These are phyloP conservation scores for Rhagoletis zephyria DNA, from an alignment of 1,140 invertebrate genomes.

Conservation along the genomic window DNA sequence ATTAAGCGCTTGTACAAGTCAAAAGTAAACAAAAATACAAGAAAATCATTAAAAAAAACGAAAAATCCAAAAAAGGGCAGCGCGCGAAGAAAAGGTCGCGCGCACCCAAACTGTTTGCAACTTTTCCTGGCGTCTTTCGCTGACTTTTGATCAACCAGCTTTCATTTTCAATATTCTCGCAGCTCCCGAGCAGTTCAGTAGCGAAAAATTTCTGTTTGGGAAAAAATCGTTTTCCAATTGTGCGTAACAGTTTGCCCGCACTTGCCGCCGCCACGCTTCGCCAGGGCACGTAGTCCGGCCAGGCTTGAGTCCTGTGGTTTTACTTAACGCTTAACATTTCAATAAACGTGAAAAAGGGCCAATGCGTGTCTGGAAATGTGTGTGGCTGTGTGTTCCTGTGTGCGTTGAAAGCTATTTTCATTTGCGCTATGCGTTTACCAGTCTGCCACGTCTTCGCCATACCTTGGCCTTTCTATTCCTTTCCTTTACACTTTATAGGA, in stretches of 20 bases:
- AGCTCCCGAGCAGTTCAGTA: not conserved
- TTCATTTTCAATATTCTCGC: conserved; percentile 38
- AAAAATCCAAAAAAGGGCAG: conserved; percentile 1
- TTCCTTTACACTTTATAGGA: not conserved
- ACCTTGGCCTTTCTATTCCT: no score
- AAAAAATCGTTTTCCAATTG: conserved; percentile 52
- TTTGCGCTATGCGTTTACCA: conserved; percentile 26
- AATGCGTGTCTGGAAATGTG: not conserved
- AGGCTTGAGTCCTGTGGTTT: conserved; percentile 1
- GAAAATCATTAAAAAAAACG: not conserved
- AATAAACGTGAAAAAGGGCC: conserved; percentile 35
- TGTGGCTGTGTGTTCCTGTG: not conserved
- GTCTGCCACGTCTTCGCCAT: not conserved
- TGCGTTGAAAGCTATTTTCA: conserved; percentile 46
- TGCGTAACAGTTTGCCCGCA: conserved; percentile 9
- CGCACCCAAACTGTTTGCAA: not conserved
- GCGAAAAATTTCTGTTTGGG: not conserved
- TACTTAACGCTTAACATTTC: conserved; percentile 51
- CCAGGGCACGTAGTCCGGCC: not conserved
- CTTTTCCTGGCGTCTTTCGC: not conserved
- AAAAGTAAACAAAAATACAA: conserved; percentile 45
- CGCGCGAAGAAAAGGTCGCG: conserved; percentile 18
- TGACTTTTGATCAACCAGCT: not conserved
- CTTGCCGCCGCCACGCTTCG: not conserved
- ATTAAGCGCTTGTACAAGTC: conserved; percentile 49